Percentiles rank a stretch among this genome's conserved stretches.
These are phyloP conservation scores for Drosophila sechellia DNA, from an alignment of 1,140 invertebrate species.

Conservation along the genomic window DNA sequence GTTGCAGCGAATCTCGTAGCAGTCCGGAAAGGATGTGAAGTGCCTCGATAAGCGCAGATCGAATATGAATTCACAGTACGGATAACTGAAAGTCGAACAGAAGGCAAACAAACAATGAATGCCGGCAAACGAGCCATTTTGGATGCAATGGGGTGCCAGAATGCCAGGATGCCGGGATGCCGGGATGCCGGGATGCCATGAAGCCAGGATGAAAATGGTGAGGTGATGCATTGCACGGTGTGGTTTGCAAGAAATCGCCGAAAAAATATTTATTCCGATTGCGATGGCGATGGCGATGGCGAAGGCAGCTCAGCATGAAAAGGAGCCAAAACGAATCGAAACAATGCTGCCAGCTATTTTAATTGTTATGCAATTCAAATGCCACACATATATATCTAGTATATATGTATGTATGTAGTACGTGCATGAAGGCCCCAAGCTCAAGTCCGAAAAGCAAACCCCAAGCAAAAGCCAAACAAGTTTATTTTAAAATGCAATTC, in stretches of 20 bases:
- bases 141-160: neutral
- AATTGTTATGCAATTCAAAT: conserved; percentile 77
- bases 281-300: neutral
- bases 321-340: conserved; percentile 29
- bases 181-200: no score
- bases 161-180: neutral
- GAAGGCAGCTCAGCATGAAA: conserved; percentile 16
- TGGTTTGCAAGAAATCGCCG: neutral
- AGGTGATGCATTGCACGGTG: conserved; percentile 5
- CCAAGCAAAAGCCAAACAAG: conserved; percentile 38
- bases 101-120: conserved; percentile 26
- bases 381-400: neutral
- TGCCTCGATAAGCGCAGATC: conserved; percentile 80
- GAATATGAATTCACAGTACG: conserved; percentile 82
- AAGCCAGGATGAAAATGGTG: neutral
- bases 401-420: neutral
- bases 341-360: conserved; percentile 62
- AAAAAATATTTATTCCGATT: conserved; percentile 37
- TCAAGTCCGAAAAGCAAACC: conserved; percentile 36
- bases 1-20: conserved; percentile 81
- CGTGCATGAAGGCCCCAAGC: conserved; percentile 1
- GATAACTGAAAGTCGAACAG: conserved; percentile 64
- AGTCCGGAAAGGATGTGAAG: conserved; percentile 77
- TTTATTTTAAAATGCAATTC: conserved; percentile 79
- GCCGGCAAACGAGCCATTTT: neutral